These are phyloP conservation scores for Pristionchus exspectatus DNA, from an alignment of 2,888 invertebrate species.

Conservation along the genomic window DNA sequence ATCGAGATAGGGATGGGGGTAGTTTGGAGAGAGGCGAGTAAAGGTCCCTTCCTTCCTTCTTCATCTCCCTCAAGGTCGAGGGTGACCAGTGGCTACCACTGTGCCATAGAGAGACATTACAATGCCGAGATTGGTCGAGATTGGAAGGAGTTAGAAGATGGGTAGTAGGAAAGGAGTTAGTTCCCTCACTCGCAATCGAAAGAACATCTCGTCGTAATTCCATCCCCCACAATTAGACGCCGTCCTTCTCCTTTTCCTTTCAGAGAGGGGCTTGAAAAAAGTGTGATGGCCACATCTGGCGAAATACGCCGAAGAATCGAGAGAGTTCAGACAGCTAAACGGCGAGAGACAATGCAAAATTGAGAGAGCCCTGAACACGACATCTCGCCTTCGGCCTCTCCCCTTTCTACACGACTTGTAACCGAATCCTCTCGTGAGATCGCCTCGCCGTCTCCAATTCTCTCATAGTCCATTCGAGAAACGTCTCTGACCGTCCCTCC, in stretches of 20 bases:
- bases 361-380: background rate
- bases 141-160: background rate
- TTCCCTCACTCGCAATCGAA: background rate
- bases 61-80: conserved; percentile 20
- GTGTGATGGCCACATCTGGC: background rate
- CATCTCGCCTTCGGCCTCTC: background rate
- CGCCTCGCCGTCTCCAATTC: background rate
- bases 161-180: background rate
- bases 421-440: background rate
- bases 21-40: background rate
- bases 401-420: conserved; percentile 27
- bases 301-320: background rate
- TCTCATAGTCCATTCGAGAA: background rate
- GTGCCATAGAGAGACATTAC: conserved; percentile 4
- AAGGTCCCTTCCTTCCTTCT: background rate
- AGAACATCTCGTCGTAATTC: background rate
- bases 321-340: background rate
- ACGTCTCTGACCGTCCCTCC: background rate
- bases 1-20: background rate
- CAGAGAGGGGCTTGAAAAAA: background rate
- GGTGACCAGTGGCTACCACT: conserved; percentile 32
- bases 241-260: background rate
- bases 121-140: conserved; percentile 40
- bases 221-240: background rate
- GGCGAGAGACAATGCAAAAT: background rate